Conservation (phyloP, 2,113 vertebrate species). For the Loxodonta africana region DNA sequence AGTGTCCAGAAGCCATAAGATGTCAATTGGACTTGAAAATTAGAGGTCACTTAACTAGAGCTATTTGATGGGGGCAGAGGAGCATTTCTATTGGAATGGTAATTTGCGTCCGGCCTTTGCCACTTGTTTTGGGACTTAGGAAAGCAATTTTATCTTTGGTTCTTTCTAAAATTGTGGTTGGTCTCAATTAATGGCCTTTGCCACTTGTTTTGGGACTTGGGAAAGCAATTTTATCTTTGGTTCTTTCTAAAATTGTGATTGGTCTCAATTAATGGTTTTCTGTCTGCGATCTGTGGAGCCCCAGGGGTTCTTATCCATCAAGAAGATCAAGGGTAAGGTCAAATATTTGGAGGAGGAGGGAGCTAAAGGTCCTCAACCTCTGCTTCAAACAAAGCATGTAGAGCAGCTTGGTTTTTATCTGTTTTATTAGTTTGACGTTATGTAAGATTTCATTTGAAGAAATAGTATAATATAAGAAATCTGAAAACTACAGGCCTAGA, state of each 20-base stretch:
- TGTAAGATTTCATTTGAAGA: constrained; percentile 54
- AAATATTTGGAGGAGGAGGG: neutral
- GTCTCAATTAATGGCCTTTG: neutral
- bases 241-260: neutral
- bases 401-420: constrained; percentile 21
- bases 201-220: neutral
- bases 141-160: constrained; percentile 21
- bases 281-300: neutral
- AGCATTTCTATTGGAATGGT: neutral
- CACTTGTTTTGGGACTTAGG: neutral
- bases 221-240: constrained; percentile 29
- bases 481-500: neutral
- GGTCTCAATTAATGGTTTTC: neutral
- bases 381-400: constrained; percentile 27
- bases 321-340: neutral
- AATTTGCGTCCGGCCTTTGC: neutral
- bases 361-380: neutral
- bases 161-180: neutral
- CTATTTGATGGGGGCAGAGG: neutral
- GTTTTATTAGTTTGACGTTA: constrained; percentile 41
- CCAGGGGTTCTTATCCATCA: neutral
- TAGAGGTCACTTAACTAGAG: neutral
- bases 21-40: neutral
- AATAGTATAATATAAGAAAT: neutral
- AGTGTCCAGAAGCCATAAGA: neutral